These are phyloP conservation scores for Lordiphosa fenestrarum DNA, from an alignment of 2,888 invertebrate genomes.

Conservation along the genomic window DNA sequence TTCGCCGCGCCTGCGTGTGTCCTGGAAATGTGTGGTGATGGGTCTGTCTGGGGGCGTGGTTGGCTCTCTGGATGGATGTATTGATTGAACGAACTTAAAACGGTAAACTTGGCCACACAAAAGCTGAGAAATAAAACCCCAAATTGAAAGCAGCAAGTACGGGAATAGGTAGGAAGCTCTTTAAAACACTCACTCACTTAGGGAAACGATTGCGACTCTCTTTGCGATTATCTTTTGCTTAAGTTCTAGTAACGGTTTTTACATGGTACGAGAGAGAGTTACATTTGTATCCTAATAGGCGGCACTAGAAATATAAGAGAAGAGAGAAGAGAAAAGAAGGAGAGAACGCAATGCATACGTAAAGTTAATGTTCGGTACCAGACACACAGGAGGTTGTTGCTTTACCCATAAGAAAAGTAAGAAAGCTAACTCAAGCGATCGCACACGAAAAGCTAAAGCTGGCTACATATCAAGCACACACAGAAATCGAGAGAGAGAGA, in stretches of 20 bases:
- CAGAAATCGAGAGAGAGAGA: conserved; percentile 12
- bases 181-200: conserved; percentile 25
- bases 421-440: too few relatives aligned
- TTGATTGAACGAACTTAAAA: conserved; percentile 26
- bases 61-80: conserved; percentile 4
- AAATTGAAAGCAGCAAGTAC: conserved; percentile 67
- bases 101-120: conserved; percentile 12
- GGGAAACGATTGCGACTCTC: conserved; percentile 45
- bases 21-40: conserved; percentile 28
- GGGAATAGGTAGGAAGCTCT: conserved; percentile 40
- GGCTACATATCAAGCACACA: conserved; percentile 19
- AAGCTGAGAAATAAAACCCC: conserved; percentile 59
- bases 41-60: background rate
- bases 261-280: conserved; percentile 77
- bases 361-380: conserved; percentile 52
- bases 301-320: conserved; percentile 80
- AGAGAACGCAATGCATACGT: conserved; percentile 53
- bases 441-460: conserved; percentile 27
- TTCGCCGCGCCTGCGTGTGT: conserved; percentile 2
- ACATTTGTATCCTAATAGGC: conserved; percentile 80
- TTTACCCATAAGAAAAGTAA: too few relatives aligned
- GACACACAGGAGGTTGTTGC: conserved; percentile 13
- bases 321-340: conserved; percentile 53
- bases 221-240: conserved; percentile 43
- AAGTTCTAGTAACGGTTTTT: conserved; percentile 72